These are phyloP conservation scores for Eulimnadia texana DNA, from an alignment of 1,140 invertebrate genomes.

Conservation along the genomic window DNA sequence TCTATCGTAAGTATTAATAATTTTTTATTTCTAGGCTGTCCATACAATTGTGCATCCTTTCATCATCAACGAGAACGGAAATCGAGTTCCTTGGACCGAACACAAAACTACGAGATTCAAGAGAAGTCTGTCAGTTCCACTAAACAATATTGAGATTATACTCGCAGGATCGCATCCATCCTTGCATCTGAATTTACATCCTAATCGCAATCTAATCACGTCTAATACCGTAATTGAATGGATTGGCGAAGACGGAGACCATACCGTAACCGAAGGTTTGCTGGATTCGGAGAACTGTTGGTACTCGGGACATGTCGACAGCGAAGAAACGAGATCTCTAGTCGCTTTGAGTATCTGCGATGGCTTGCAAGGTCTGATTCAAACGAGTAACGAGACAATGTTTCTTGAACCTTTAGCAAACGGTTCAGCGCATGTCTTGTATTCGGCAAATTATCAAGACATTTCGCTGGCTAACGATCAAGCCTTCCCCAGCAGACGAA, in stretches of 20 bases:
- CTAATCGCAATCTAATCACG: constrained; percentile 8
- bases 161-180: not conserved
- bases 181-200: constrained; percentile 8
- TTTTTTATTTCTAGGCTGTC: too few relatives aligned
- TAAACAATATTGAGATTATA: not conserved
- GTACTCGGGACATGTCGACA: not conserved
- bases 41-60: not conserved
- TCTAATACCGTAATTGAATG: constrained; percentile 12
- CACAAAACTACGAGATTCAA: not conserved
- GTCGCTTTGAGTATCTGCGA: constrained; percentile 16
- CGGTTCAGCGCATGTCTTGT: not conserved
- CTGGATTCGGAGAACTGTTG: not conserved
- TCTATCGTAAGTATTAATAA: too few relatives aligned
- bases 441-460: not conserved
- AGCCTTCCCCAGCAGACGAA: constrained; percentile 22
- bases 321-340: constrained; percentile 5
- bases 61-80: not conserved
- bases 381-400: constrained; percentile 6
- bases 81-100: not conserved
- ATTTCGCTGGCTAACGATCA: not conserved
- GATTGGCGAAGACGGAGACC: constrained; percentile 10
- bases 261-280: not conserved
- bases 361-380: constrained; percentile 16
- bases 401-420: constrained; percentile 7
- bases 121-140: not conserved